A percentile compares a stretch with the other conserved stretches of the same genome.
These are phyloP conservation scores for Argopecten irradians DNA, from an alignment of 1,140 invertebrate species.

Conservation along the genomic window DNA sequence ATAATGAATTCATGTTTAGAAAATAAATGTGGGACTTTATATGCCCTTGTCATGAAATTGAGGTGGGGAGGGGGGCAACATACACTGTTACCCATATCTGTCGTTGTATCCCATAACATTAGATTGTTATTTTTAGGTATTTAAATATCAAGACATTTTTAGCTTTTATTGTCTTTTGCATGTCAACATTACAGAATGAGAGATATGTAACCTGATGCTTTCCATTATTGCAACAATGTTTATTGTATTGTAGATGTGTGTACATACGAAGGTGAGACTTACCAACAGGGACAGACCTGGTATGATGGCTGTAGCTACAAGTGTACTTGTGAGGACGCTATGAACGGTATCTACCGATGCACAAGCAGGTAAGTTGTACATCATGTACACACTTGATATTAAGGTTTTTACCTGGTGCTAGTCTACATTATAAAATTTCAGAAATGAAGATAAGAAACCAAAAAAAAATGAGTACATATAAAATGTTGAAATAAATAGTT, in stretches of 20 bases:
- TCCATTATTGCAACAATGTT: not conserved
- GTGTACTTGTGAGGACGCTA: constrained; percentile 59
- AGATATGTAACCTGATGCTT: not conserved
- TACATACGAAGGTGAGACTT: constrained; percentile 51
- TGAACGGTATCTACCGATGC: constrained; percentile 59
- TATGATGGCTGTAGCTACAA: constrained; percentile 63
- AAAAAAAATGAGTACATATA: constrained; percentile 38
- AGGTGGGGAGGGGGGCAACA: too few relatives aligned
- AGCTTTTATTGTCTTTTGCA: too few relatives aligned
- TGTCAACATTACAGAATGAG: not conserved
- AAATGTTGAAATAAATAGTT: not conserved
- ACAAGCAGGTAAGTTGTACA: constrained; percentile 53
- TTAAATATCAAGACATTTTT: too few relatives aligned
- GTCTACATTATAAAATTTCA: constrained; percentile 46
- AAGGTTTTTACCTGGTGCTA: constrained; percentile 57
- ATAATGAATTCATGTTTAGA: too few relatives aligned
- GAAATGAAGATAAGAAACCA: constrained; percentile 50
- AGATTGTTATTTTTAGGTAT: too few relatives aligned
- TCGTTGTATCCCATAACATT: too few relatives aligned
- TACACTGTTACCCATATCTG: too few relatives aligned
- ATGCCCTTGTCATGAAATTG: too few relatives aligned
- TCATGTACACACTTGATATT: constrained; percentile 47
- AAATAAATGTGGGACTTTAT: too few relatives aligned
- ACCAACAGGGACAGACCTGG: constrained; percentile 64
- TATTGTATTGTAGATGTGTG: constrained; percentile 48